These are phyloP conservation scores for Craseonycteris thonglongyai DNA, from an alignment of 2,113 vertebrate genomes.

Conservation along the genomic window DNA sequence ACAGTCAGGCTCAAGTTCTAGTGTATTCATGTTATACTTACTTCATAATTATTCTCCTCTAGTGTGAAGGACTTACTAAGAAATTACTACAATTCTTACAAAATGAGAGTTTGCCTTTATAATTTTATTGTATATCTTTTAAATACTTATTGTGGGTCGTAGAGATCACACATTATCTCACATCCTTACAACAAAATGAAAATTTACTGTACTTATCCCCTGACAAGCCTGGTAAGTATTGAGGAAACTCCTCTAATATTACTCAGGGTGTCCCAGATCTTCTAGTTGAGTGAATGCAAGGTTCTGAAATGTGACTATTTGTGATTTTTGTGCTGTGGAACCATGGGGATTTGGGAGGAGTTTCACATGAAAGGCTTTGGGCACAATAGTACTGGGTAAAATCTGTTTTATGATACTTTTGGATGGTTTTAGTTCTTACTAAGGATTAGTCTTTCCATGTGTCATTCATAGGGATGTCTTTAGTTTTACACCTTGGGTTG, in stretches of 20 bases:
- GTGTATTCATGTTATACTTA: neutral
- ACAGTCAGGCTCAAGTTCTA: neutral
- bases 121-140: conserved; percentile 15
- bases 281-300: neutral
- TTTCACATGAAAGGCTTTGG: neutral
- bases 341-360: neutral
- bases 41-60: neutral
- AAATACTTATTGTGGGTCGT: neutral
- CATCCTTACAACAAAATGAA: neutral
- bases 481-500: neutral
- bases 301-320: neutral
- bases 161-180: neutral
- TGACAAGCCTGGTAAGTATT: neutral
- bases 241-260: neutral
- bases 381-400: neutral
- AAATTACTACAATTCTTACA: neutral
- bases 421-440: neutral
- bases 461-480: conserved; percentile 7
- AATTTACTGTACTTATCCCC: neutral
- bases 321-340: conserved; percentile 20
- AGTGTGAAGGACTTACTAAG: neutral
- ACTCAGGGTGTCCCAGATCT: neutral
- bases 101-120: neutral
- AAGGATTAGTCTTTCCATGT: conserved; percentile 25
- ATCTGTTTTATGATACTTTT: conserved; percentile 7